Percentiles rank a stretch among this genome's conserved stretches.
Conservation (phyloP, 2,888 invertebrate genomes). For the Odontomyia ornata region DNA sequence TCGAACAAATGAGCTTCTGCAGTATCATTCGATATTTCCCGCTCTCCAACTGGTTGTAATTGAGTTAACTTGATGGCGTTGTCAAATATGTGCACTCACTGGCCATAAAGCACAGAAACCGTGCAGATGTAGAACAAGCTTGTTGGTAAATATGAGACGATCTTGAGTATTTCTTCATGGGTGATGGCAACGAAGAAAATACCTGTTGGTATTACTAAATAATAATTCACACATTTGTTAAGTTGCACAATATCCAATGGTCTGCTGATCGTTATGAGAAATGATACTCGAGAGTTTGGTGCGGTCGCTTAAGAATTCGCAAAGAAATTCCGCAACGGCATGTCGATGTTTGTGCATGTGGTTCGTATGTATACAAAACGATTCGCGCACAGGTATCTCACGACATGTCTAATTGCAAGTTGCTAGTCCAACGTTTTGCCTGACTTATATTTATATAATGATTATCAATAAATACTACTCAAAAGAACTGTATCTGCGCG, state of each 20-base stretch:
- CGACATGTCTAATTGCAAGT: background rate
- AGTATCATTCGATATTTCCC: background rate
- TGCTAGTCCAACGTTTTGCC: background rate
- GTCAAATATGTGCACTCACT: background rate
- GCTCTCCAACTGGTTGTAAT: background rate
- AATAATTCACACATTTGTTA: background rate
- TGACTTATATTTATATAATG: background rate
- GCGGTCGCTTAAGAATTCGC: constrained; percentile 12
- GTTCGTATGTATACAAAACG: too few species aligned
- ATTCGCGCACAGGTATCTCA: background rate
- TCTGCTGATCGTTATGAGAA: constrained; percentile 2
- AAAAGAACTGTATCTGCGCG: background rate
- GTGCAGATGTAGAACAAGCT: background rate
- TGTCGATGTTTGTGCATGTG: background rate
- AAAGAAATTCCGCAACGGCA: background rate
- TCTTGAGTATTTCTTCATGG: background rate
- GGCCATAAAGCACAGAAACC: background rate
- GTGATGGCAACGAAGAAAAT: background rate
- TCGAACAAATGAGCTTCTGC: too few species aligned
- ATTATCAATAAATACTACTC: background rate
- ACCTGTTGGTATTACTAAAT: background rate
- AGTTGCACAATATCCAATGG: constrained; percentile 9
- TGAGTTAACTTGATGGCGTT: background rate
- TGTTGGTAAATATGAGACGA: background rate
- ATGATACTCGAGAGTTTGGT: background rate